Evolutionary conservation across 2,113 vertebrate species (phyloP).

Genomic region (Tragelaphus buxtoni): DNA sequence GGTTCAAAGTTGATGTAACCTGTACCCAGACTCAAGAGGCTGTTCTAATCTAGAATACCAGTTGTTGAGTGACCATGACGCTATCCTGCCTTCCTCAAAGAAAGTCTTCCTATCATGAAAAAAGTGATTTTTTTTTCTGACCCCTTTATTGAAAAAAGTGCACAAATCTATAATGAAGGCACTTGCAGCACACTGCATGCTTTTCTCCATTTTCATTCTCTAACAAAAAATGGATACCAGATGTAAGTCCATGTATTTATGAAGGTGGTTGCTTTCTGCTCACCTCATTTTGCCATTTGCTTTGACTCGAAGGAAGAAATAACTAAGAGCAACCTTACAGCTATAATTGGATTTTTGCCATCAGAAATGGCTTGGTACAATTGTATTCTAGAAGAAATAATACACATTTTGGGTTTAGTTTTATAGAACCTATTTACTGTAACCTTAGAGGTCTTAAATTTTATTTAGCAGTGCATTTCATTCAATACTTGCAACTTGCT

Average conservation of each 20-base stretch:
- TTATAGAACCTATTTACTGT: constrained; percentile 72
- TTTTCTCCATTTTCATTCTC: constrained; percentile 58
- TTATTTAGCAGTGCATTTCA: constrained; percentile 8
- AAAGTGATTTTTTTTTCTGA: constrained; percentile 34
- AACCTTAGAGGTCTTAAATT: constrained; percentile 44
- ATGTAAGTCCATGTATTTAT: not conserved
- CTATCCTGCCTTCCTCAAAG: not conserved
- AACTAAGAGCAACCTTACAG: constrained; percentile 68
- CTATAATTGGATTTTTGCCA: constrained; percentile 78
- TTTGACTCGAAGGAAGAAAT: constrained; percentile 68
- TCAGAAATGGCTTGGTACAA: constrained; percentile 71
- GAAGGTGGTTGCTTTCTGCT: constrained; percentile 37
- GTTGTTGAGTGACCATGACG: not conserved
- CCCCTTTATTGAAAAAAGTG: constrained; percentile 53
- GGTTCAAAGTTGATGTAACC: not conserved
- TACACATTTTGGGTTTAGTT: constrained; percentile 65
- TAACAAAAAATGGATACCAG: constrained; percentile 50
- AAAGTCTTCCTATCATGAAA: constrained; percentile 55
- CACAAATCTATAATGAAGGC: constrained; percentile 42
- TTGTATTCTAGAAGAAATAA: constrained; percentile 76
- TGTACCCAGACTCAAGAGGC: not conserved
- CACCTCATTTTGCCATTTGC: constrained; percentile 66
- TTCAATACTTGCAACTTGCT: not conserved
- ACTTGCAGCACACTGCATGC: not conserved
- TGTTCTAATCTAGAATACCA: not conserved